phyloP scores from a whole-genome alignment of 2,797 vertebrate species.

The Enteromius argenteus region DNA sequence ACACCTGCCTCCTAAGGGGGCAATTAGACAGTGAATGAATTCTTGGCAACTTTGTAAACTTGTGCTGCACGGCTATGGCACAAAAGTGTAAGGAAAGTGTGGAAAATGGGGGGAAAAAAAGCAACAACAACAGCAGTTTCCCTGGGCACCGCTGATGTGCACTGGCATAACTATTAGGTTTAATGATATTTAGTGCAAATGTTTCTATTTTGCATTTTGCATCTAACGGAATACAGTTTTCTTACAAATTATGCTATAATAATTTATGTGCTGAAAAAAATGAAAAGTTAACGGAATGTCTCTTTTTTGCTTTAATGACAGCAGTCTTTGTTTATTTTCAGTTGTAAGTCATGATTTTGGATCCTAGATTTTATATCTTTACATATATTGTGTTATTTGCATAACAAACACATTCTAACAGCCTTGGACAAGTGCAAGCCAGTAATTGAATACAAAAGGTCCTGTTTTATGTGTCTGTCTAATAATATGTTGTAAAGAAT shows the following conservation, averaged over 20 bases:
- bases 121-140: slow-evolving; percentile 41
- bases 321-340: not conserved
- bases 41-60: slow-evolving; percentile 80
- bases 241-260: not conserved
- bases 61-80: slow-evolving; percentile 69
- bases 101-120: slow-evolving; percentile 20
- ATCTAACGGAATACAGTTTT: not conserved
- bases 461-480: not conserved
- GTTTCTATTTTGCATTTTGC: slow-evolving; percentile 11
- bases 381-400: not conserved
- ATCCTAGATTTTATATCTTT: not conserved
- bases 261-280: not conserved
- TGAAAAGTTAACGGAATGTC: not conserved
- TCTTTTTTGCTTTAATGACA: not conserved
- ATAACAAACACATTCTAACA: slow-evolving; percentile 5
- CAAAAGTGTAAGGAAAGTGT: slow-evolving; percentile 68
- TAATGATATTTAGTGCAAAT: slow-evolving; percentile 62
- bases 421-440: not conserved
- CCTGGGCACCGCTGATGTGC: slow-evolving; percentile 67
- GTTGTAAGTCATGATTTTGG: not conserved
- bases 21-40: slow-evolving; percentile 84
- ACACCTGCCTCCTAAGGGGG: slow-evolving; percentile 81
- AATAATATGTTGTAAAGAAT: not conserved
- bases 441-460: not conserved
- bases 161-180: slow-evolving; percentile 67